These are phyloP conservation scores for Syrphus vitripennis DNA, from an alignment of 2,888 invertebrate genomes.

Conservation along the genomic window DNA sequence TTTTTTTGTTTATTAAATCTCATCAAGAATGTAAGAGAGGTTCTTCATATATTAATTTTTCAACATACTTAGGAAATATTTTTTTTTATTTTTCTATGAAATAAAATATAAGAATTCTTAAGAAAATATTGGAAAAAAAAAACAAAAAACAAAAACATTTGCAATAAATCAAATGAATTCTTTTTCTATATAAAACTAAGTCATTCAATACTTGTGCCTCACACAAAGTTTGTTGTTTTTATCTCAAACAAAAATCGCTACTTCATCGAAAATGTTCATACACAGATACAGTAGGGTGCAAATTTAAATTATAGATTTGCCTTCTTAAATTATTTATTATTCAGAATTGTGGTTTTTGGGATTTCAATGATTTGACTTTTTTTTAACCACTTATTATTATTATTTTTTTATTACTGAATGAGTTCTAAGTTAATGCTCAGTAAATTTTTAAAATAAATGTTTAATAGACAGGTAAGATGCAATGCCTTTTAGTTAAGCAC, in stretches of 20 bases:
- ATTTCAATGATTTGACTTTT: no score
- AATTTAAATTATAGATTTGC: background rate
- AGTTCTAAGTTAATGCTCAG: no score
- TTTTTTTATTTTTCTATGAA: background rate
- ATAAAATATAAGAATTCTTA: background rate
- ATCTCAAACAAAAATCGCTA: background rate
- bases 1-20: background rate
- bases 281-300: background rate
- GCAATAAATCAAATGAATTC: conserved; percentile 52
- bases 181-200: conserved; percentile 11
- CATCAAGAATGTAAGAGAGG: background rate
- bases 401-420: no score
- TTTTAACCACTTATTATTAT: no score
- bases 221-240: background rate
- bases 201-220: conserved; percentile 19
- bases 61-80: background rate
- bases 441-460: no score
- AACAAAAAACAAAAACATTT: background rate
- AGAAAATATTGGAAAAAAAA: background rate
- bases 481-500: no score
- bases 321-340: background rate
- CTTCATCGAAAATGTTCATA: background rate
- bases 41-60: background rate
- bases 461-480: no score
- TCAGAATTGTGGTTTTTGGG: no score